Percentiles rank a stretch among this genome's conserved stretches.
Conservation (phyloP, 2,113 vertebrate species). For the Epinephelus fuscoguttatus region DNA sequence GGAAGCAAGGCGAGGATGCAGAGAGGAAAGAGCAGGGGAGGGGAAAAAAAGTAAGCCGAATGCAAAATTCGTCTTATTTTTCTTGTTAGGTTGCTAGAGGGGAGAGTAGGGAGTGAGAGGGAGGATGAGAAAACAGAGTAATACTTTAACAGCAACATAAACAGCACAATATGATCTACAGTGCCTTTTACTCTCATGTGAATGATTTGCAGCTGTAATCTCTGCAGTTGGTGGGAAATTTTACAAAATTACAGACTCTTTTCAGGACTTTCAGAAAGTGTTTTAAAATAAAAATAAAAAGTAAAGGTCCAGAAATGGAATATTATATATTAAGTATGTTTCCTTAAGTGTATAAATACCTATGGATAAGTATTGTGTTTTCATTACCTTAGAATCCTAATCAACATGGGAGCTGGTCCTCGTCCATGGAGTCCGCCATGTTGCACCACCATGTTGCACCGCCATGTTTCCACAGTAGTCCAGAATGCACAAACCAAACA, state of each 20-base stretch:
- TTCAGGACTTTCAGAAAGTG: not conserved
- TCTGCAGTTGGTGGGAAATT: constrained; percentile 42
- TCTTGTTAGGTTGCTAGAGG: constrained; percentile 29
- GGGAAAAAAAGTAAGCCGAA: not conserved
- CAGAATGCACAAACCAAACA: no score
- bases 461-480: no score
- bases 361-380: no score
- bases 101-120: constrained; percentile 51
- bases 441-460: no score
- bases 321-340: no score
- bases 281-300: not conserved
- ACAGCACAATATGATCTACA: constrained; percentile 45
- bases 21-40: not conserved
- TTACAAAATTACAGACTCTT: not conserved
- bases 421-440: no score
- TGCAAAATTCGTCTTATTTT: constrained; percentile 30
- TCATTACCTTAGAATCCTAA: no score
- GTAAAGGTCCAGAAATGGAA: no score
- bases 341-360: no score
- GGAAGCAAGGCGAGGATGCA: constrained; percentile 30
- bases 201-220: constrained; percentile 40
- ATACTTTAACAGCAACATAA: constrained; percentile 45
- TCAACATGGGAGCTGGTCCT: no score
- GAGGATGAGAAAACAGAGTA: constrained; percentile 36
- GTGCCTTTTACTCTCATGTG: not conserved